These are phyloP conservation scores for Drosophila meridionalis DNA, from an alignment of 2,888 invertebrate species.

Conservation along the genomic window DNA sequence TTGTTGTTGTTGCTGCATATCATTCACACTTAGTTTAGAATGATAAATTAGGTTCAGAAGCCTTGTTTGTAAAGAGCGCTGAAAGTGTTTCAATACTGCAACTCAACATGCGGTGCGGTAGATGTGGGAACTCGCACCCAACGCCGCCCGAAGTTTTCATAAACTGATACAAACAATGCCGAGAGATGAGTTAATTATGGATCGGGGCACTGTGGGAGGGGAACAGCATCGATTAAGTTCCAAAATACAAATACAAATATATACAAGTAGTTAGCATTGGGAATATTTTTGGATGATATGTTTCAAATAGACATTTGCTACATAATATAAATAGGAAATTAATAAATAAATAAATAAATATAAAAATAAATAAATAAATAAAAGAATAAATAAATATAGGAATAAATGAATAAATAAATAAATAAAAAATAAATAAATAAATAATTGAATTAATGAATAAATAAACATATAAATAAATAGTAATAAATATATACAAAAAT, in stretches of 20 bases:
- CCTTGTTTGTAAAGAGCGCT: slow-evolving; percentile 60
- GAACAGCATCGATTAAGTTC: background rate
- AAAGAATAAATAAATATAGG: background rate
- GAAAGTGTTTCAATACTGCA: slow-evolving; percentile 47
- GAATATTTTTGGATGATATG: background rate
- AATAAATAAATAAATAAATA: background rate
- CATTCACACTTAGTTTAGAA: slow-evolving; percentile 67
- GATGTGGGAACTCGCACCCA: slow-evolving; percentile 9
- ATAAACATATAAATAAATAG: too few relatives aligned
- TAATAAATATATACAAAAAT: too few relatives aligned
- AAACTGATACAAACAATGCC: slow-evolving; percentile 31
- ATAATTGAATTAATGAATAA: too few relatives aligned
- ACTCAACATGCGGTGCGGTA: slow-evolving; percentile 32
- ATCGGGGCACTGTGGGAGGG: background rate
- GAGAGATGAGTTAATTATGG: slow-evolving; percentile 44
- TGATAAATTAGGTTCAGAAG: slow-evolving; percentile 61
- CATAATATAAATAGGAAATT: background rate
- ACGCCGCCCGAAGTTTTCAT: slow-evolving; percentile 32
- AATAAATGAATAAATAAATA: too few relatives aligned
- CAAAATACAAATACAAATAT: slow-evolving; percentile 1
- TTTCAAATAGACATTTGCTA: background rate
- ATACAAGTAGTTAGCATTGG: background rate
- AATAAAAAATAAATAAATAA: too few relatives aligned
- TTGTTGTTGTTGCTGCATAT: slow-evolving; percentile 54
- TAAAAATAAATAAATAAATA: background rate